Evolutionary conservation across 2,888 invertebrate genomes (phyloP).

Genomic region (Stegana nigrithorax): DNA sequence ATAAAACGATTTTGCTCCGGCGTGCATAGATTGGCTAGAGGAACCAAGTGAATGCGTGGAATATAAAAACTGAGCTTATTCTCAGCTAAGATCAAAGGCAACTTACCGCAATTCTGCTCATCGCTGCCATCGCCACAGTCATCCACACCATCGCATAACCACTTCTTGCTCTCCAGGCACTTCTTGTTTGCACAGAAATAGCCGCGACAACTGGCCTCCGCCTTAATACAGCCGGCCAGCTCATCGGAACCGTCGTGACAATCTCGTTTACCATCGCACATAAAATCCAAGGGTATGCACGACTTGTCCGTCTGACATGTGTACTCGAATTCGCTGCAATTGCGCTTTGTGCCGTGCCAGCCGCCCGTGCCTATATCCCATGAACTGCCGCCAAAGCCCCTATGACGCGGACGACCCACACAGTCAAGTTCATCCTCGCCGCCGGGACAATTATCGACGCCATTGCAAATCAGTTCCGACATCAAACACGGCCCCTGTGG

Average conservation of each 20-base stretch:
- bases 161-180: slow-evolving; percentile 70
- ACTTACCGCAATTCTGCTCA: slow-evolving; percentile 71
- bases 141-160: slow-evolving; percentile 72
- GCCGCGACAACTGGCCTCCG: slow-evolving; percentile 71
- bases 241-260: slow-evolving; percentile 83
- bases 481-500: slow-evolving; percentile 76
- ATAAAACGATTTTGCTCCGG: slow-evolving; percentile 70
- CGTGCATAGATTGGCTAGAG: slow-evolving; percentile 67
- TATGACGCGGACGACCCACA: slow-evolving; percentile 25
- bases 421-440: slow-evolving; percentile 73
- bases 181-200: slow-evolving; percentile 74
- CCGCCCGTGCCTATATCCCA: slow-evolving; percentile 34
- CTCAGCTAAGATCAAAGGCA: not conserved
- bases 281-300: slow-evolving; percentile 77
- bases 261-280: slow-evolving; percentile 80
- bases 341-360: slow-evolving; percentile 38
- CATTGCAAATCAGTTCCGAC: slow-evolving; percentile 78
- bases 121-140: slow-evolving; percentile 74
- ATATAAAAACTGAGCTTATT: not conserved
- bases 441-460: slow-evolving; percentile 75
- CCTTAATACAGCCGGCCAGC: slow-evolving; percentile 64
- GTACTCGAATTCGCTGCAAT: slow-evolving; percentile 62
- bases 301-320: slow-evolving; percentile 62
- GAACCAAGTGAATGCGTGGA: not conserved
- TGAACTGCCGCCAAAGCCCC: slow-evolving; percentile 22